Percentiles rank a stretch among this genome's conserved stretches.
Conservation (phyloP, 2,888 invertebrate genomes). For the Archaeoteleia sp. region DNA sequence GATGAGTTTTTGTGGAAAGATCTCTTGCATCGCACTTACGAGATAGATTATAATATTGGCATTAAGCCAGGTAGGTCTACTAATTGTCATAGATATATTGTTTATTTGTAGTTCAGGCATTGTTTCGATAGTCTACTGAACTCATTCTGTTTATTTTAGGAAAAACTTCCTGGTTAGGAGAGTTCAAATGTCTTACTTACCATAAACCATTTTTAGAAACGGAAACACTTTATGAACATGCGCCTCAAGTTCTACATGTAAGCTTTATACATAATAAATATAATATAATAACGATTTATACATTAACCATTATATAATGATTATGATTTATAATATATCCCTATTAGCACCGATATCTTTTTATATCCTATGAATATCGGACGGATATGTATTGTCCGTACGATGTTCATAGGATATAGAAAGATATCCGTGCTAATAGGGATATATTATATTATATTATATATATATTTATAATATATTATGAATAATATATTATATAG, state of each 20-base stretch:
- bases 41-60: conserved; percentile 79
- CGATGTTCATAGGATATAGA: too few relatives aligned
- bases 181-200: conserved; percentile 83
- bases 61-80: conserved; percentile 79
- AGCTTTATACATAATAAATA: conserved; percentile 90
- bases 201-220: conserved; percentile 84
- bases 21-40: conserved; percentile 81
- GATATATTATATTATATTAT: too few relatives aligned
- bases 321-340: too few relatives aligned
- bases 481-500: too few relatives aligned
- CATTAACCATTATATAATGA: too few relatives aligned
- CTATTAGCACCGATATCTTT: too few relatives aligned
- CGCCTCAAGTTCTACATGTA: conserved; percentile 89
- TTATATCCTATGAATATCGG: too few relatives aligned
- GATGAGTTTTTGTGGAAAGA: conserved; percentile 87
- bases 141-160: conserved; percentile 73
- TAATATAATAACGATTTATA: too few relatives aligned
- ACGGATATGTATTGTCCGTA: too few relatives aligned
- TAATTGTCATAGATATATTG: background rate
- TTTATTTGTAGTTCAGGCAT: background rate
- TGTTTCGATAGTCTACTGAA: background rate
- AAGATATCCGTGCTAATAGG: too few relatives aligned
- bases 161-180: conserved; percentile 81
- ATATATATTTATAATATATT: too few relatives aligned
- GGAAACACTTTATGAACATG: conserved; percentile 82